Evolutionary conservation across 2,888 invertebrate genomes (phyloP), one percentile per base, ranked within the genome.

Genomic region (Exocentrus adspersus): DNA sequence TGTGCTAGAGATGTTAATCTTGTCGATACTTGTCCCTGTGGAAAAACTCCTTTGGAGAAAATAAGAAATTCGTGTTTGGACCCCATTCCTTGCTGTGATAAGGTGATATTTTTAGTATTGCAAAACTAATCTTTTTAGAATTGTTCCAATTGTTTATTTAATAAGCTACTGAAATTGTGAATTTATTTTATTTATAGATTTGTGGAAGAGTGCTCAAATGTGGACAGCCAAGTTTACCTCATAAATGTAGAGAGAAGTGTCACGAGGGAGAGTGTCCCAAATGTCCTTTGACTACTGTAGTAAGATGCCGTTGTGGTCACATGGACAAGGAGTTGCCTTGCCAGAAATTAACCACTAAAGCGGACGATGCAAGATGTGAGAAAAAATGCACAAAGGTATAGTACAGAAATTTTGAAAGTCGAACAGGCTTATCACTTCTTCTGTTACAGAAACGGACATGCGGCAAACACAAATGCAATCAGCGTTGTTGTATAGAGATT

Each of bases 401-500:
- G 20, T 17, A 37, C 52, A 20, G 41, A 42, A 30, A 46, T 42
- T 17, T 45, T 41, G 48, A 6, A 45, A 14, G 12, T 10, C 20
- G 52, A 42, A 30, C 19, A 5, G 17, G 32, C n/a, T 2, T 16
- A 16, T 41, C 5, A 17, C 12, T 32, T 46, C 46, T 51, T 64
- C 24, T 69, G 69, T 78, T 75, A 24, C 79, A 90, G 87, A 91
- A 92, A 80, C 86, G 93, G 61, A 89, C 89, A 9, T 95, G 95
- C 79, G 93, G 92, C 0, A 92, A 93, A 19, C 96, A 97, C 83
- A 94, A 94, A 75, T 98, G 98, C 84, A 92, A 92, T 75, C 90
- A 92, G 70, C 84, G 87, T 43, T 98, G 98, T 82, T 98, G 98
- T 83, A 91, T 93, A 72, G 92, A 92, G 64, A 84, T 88, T 10